Evolutionary conservation across 1,140 invertebrate genomes (phyloP).

Genomic region (Chrysopa pallens): DNA sequence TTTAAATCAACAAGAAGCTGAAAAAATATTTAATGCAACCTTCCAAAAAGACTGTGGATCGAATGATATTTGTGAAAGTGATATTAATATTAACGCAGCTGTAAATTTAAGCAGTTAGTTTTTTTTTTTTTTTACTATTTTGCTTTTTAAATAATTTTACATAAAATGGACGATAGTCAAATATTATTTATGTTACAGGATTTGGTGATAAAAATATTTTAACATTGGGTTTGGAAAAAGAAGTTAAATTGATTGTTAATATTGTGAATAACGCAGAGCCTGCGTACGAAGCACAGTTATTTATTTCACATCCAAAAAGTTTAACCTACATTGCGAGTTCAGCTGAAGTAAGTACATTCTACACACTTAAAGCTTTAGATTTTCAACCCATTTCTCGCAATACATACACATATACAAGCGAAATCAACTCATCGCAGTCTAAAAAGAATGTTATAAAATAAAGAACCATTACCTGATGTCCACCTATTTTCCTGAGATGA

Average conservation of each 20-base stretch:
- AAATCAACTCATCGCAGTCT: too few relatives aligned
- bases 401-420: too few relatives aligned
- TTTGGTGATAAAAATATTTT: constrained; percentile 30
- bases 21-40: constrained; percentile 60
- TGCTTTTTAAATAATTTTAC: background rate
- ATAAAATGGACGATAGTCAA: too few relatives aligned
- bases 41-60: constrained; percentile 87
- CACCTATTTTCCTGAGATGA: too few relatives aligned
- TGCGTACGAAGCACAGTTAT: constrained; percentile 77
- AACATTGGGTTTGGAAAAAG: constrained; percentile 53
- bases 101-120: constrained; percentile 36
- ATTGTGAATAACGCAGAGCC: constrained; percentile 69
- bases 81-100: constrained; percentile 50
- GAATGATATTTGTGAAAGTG: constrained; percentile 77
- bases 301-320: constrained; percentile 55
- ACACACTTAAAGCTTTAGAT: too few relatives aligned
- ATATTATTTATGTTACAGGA: constrained; percentile 7
- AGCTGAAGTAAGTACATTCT: too few relatives aligned
- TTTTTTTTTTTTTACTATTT: background rate
- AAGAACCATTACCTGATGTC: too few relatives aligned
- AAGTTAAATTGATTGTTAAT: constrained; percentile 56
- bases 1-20: constrained; percentile 71
- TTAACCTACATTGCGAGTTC: constrained; percentile 54
- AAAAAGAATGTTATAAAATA: too few relatives aligned
- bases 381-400: too few relatives aligned